A percentile compares a stretch with the other conserved stretches of the same genome.
These are phyloP conservation scores for Hololepta plana DNA, from an alignment of 2,888 invertebrate genomes.

Conservation along the genomic window DNA sequence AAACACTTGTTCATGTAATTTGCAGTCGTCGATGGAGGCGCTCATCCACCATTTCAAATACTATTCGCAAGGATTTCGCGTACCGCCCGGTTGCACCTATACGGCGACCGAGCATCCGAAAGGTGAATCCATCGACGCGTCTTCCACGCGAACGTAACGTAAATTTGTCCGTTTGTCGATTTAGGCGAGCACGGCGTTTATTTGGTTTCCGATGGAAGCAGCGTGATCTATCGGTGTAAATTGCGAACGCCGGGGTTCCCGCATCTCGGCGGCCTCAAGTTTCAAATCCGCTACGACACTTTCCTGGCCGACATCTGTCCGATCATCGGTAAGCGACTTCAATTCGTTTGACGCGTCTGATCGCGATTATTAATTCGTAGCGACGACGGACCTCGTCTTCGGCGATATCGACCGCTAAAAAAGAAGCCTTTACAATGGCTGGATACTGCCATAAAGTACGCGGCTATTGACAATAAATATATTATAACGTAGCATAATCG, in stretches of 20 bases:
- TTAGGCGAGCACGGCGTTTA: constrained; percentile 61
- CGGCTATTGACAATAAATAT: no score
- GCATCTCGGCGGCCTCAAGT: constrained; percentile 43
- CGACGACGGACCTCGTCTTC: no score
- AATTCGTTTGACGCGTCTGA: no score
- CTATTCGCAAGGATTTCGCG: constrained; percentile 62
- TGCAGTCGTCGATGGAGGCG: constrained; percentile 53
- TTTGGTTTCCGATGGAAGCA: constrained; percentile 67
- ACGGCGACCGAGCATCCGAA: constrained; percentile 69
- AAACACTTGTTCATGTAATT: constrained; percentile 1
- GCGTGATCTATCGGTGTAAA: constrained; percentile 40
- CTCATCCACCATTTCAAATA: constrained; percentile 82
- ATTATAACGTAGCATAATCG: no score
- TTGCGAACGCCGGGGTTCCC: constrained; percentile 33
- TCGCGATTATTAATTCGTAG: no score
- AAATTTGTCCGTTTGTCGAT: no score
- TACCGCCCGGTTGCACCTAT: constrained; percentile 73
- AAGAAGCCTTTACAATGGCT: no score
- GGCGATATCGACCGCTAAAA: no score
- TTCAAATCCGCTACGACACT: constrained; percentile 29
- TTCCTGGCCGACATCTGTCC: constrained; percentile 61
- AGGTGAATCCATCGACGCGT: constrained; percentile 22
- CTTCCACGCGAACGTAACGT: no score
- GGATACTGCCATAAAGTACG: no score
- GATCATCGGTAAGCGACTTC: constrained; percentile 56